Evolutionary conservation across 2,113 vertebrate genomes (phyloP).

Genomic region (Microcebus griseorufus): DNA sequence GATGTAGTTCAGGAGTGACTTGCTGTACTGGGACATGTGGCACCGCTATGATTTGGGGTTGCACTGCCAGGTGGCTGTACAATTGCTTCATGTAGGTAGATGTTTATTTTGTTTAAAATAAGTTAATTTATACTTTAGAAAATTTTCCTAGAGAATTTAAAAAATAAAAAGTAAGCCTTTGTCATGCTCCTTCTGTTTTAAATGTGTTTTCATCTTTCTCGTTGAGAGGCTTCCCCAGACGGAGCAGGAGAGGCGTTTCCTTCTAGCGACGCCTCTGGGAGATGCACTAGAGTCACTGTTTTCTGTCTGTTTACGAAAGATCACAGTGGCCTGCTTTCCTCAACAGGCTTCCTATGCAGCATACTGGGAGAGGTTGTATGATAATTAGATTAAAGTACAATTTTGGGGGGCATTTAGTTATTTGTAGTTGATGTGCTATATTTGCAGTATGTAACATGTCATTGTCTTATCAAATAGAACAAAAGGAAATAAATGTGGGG

Average conservation of each 20-base stretch:
- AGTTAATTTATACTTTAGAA: conserved; percentile 26
- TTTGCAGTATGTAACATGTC: conserved; percentile 38
- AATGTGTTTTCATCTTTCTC: neutral
- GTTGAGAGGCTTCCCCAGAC: neutral
- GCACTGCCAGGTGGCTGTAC: conserved; percentile 88
- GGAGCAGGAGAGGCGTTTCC: neutral
- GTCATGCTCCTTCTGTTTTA: neutral
- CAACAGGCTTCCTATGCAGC: conserved; percentile 68
- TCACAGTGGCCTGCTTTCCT: conserved; percentile 66
- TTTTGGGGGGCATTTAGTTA: conserved; percentile 55
- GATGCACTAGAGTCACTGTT: conserved; percentile 36
- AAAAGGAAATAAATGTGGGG: conserved; percentile 39
- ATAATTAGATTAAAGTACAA: conserved; percentile 45
- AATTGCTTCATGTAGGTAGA: conserved; percentile 91
- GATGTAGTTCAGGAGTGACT: conserved; percentile 63
- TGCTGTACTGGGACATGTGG: conserved; percentile 74
- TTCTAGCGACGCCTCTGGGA: conserved; percentile 22
- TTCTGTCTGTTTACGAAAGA: conserved; percentile 53
- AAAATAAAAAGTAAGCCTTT: neutral
- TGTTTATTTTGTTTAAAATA: conserved; percentile 69
- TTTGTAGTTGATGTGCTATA: conserved; percentile 55
- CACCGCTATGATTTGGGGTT: conserved; percentile 88
- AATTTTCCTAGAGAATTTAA: conserved; percentile 28
- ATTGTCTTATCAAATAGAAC: neutral
- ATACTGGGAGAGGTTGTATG: conserved; percentile 62